These are phyloP conservation scores for Lasioglossum villosulum DNA, from an alignment of 2,888 invertebrate species.

Conservation along the genomic window DNA sequence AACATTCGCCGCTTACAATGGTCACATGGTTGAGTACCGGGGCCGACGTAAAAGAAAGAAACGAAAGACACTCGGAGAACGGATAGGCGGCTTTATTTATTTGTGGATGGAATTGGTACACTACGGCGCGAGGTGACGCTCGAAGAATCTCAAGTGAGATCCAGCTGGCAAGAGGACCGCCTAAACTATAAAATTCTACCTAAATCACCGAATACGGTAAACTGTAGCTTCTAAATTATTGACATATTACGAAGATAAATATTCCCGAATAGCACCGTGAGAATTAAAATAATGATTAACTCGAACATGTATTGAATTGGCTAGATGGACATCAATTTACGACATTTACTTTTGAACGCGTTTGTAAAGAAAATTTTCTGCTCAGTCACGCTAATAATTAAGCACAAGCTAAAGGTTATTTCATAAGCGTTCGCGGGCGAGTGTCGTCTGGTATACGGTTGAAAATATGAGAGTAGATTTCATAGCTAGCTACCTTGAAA, in stretches of 20 bases:
- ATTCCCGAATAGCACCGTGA: background rate
- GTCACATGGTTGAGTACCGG: constrained; percentile 16
- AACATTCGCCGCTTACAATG: constrained; percentile 12
- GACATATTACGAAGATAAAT: background rate
- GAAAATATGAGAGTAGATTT: background rate
- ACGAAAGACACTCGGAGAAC: background rate
- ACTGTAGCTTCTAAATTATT: background rate
- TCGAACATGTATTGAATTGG: background rate
- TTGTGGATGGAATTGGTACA: constrained; percentile 54
- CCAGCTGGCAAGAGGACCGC: background rate
- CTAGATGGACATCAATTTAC: background rate
- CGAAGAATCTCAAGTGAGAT: constrained; percentile 61
- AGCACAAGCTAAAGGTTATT: background rate
- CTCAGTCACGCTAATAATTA: background rate
- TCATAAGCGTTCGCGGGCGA: background rate
- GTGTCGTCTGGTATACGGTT: background rate
- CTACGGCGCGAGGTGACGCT: constrained; percentile 30
- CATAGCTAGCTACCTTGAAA: background rate
- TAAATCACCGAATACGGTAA: background rate
- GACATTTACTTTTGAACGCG: background rate
- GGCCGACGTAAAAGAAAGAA: background rate
- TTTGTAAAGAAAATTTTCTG: background rate
- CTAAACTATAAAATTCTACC: background rate
- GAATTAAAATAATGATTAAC: background rate
- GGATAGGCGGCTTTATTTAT: constrained; percentile 66